Conservation (phyloP, 2,797 vertebrate species). For the Halcyon badia region DNA sequence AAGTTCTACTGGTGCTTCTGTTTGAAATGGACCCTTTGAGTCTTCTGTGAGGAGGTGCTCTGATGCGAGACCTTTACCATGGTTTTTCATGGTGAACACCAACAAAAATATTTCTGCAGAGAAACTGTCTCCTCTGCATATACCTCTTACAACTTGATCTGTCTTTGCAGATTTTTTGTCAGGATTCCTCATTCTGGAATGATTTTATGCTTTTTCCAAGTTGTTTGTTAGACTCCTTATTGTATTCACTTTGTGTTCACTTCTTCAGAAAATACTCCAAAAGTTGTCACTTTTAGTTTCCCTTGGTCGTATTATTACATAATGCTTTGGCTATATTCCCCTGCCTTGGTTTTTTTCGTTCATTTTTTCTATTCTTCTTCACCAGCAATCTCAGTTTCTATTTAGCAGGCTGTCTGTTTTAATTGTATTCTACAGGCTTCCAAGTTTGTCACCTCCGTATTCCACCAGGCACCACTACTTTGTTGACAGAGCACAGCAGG, state of each 20-base stretch:
- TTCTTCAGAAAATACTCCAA: not conserved
- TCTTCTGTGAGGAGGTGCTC: not conserved
- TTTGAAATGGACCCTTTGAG: not conserved
- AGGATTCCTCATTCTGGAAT: not conserved
- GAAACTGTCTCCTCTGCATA: not conserved
- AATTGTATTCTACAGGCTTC: not conserved
- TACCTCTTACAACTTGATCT: not conserved
- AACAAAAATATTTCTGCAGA: not conserved
- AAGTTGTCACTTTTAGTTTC: slow-evolving; percentile 2
- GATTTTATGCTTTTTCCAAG: not conserved
- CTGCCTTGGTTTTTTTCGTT: not conserved
- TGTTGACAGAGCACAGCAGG: slow-evolving; percentile 28
- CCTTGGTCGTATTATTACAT: not conserved
- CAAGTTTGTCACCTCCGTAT: not conserved
- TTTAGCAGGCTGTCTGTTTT: not conserved
- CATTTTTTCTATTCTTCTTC: not conserved
- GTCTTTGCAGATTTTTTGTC: not conserved
- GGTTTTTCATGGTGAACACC: not conserved
- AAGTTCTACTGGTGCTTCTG: not conserved
- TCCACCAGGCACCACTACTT: not conserved
- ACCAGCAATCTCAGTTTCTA: not conserved
- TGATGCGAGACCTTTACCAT: not conserved
- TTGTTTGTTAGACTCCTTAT: not conserved
- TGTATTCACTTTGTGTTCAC: not conserved
- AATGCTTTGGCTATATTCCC: not conserved